Evolutionary conservation across 1,140 invertebrate species (phyloP).

Genomic region (Papilio glaucus): DNA sequence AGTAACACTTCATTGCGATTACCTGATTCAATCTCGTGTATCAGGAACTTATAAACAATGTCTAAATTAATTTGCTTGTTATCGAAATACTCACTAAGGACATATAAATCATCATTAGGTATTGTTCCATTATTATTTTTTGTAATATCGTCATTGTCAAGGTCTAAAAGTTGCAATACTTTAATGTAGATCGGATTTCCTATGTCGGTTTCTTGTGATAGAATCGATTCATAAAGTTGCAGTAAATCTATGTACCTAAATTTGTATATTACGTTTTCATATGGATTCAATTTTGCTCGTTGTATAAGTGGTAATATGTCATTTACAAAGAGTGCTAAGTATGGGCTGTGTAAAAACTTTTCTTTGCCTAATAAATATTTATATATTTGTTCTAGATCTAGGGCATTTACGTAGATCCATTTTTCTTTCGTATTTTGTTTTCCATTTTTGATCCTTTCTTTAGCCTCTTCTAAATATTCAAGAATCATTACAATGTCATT

Average conservation of each 20-base stretch:
- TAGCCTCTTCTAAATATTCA: background rate
- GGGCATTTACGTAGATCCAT: background rate
- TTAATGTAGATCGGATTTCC: background rate
- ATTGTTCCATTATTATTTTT: background rate
- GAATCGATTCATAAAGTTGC: background rate
- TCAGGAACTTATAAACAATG: background rate
- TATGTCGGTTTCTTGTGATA: background rate
- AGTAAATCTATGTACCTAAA: background rate
- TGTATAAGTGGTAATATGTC: conserved; percentile 4
- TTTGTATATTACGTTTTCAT: background rate
- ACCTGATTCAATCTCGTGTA: background rate
- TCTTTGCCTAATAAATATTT: conserved; percentile 2
- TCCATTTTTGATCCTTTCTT: background rate
- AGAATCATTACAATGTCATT: background rate
- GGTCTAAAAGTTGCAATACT: background rate
- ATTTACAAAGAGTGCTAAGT: background rate
- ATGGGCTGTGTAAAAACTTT: background rate
- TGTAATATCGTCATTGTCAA: background rate
- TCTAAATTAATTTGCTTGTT: background rate
- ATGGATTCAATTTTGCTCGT: background rate
- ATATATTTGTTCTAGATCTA: conserved; percentile 15
- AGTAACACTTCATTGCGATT: background rate
- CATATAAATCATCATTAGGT: background rate
- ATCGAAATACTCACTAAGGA: background rate
- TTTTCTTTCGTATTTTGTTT: background rate